A percentile compares a stretch with the other conserved stretches of the same genome.
These are phyloP conservation scores for Murina feae DNA, from an alignment of 2,113 vertebrate species.

Conservation along the genomic window DNA sequence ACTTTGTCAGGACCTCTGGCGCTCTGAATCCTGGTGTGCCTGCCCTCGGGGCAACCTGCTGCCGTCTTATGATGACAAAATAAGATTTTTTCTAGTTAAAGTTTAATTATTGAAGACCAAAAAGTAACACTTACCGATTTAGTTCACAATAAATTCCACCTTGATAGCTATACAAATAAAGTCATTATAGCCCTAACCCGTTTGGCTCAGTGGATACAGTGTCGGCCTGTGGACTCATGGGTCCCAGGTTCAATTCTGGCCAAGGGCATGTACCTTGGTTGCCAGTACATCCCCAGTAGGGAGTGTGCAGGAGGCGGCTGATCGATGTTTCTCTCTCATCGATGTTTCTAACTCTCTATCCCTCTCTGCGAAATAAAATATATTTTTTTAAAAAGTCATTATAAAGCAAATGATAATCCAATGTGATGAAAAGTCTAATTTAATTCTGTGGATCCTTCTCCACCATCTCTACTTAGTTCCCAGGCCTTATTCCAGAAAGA, in stretches of 20 bases:
- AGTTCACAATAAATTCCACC: constrained; percentile 10
- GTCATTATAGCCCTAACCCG: too few species aligned
- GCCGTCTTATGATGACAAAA: constrained; percentile 80
- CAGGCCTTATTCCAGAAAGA: not conserved
- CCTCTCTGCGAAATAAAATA: too few species aligned
- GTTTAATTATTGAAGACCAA: constrained; percentile 38
- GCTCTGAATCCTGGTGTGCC: constrained; percentile 98
- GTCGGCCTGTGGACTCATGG: too few species aligned
- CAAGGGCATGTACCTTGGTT: too few species aligned
- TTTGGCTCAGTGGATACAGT: too few species aligned
- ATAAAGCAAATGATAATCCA: constrained; percentile 14
- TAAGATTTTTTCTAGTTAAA: constrained; percentile 31
- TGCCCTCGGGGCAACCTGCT: constrained; percentile 94
- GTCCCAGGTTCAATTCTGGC: too few species aligned
- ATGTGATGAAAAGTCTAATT: not conserved
- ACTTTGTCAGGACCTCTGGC: constrained; percentile 95
- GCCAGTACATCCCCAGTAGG: too few species aligned
- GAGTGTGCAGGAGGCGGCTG: too few species aligned
- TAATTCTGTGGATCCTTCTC: not conserved
- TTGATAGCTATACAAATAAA: constrained; percentile 22
- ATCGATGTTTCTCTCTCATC: too few species aligned
- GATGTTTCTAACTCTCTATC: too few species aligned
- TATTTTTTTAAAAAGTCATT: too few species aligned
- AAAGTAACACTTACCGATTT: not conserved
- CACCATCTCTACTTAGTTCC: not conserved